Evolutionary conservation across 2,797 vertebrate genomes (phyloP), one percentile per base, ranked within the genome.

Genomic region (Gadopsis marmoratus): DNA sequence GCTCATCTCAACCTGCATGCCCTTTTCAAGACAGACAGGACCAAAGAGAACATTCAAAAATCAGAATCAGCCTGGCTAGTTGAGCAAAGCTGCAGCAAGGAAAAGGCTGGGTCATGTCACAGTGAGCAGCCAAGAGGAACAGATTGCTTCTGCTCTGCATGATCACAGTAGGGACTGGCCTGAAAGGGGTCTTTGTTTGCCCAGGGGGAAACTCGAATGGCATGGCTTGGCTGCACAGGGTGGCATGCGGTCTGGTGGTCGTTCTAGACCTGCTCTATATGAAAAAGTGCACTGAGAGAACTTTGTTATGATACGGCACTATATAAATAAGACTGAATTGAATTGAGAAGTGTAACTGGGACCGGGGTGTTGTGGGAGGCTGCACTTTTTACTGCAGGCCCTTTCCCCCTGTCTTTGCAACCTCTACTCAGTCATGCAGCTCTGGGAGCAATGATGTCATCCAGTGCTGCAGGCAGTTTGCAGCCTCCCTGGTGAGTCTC

Each of bases 171-270:
- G 81, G 88, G 84, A 82, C 78, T 35, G 74, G 83, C 73, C 91
- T 94, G 93, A 94, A 94, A 94, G 91, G 89, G 90, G 88, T 83
- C 93, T 94, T 94, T 94, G 92, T 93, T 93, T 91, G 82, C 82
- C 86, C 87, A 39, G 41, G 83, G 90, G 91, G 89, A 76, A 79
- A 86, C 74, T 71, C 71, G 81, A 86, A 88, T 89, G 86, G 82
- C 87, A 86, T 81, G 81, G 87, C 85, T 88, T 86, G 85, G 83
- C 83, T 87, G 87, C 84, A 74, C 82, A 81, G 88, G 91, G 88
- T 88, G 89, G 91, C 92, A 91, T 93, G 91, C 79, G 89, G 84
- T 89, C 86, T 81, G 65, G 81, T 26, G 26, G 26, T 26, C 26
- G 26, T 1, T 26, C 26, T 26, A 26, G 26, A 26, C 26, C 26